Evolutionary conservation across 2,888 invertebrate species (phyloP).

Genomic region (Caenorhabditis angaria): DNA sequence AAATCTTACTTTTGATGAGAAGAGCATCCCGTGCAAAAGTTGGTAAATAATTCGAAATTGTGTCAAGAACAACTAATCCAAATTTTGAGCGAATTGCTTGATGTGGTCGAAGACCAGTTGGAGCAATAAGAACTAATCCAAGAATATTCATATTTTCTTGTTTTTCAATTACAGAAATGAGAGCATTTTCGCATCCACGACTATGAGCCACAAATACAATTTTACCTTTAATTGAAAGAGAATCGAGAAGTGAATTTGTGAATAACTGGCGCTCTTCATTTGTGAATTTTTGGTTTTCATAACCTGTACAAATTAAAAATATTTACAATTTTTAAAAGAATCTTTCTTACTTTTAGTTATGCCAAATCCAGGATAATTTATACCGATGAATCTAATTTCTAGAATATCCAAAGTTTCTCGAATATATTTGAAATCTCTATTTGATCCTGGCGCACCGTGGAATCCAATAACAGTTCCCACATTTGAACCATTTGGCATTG

Average conservation of each 20-base stretch:
- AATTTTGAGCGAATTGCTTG: not conserved
- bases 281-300: constrained; percentile 19
- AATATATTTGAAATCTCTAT: constrained; percentile 60
- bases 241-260: constrained; percentile 44
- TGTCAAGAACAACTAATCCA: not conserved
- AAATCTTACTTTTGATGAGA: not conserved
- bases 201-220: constrained; percentile 8
- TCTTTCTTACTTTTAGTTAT: constrained; percentile 23
- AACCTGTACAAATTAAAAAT: not conserved
- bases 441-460: constrained; percentile 59
- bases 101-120: not conserved
- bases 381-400: constrained; percentile 52
- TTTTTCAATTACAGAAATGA: not conserved
- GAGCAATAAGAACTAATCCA: not conserved
- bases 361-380: constrained; percentile 60
- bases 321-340: too few relatives aligned
- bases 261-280: constrained; percentile 48
- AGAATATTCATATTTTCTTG: not conserved
- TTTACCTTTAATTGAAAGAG: constrained; percentile 28
- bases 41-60: constrained; percentile 8
- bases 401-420: constrained; percentile 31
- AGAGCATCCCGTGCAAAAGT: constrained; percentile 14
- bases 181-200: not conserved
- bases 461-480: constrained; percentile 54
- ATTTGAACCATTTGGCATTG: constrained; percentile 40